Conservation (phyloP, 2,888 invertebrate species). For the Yponomeuta sedellus region DNA sequence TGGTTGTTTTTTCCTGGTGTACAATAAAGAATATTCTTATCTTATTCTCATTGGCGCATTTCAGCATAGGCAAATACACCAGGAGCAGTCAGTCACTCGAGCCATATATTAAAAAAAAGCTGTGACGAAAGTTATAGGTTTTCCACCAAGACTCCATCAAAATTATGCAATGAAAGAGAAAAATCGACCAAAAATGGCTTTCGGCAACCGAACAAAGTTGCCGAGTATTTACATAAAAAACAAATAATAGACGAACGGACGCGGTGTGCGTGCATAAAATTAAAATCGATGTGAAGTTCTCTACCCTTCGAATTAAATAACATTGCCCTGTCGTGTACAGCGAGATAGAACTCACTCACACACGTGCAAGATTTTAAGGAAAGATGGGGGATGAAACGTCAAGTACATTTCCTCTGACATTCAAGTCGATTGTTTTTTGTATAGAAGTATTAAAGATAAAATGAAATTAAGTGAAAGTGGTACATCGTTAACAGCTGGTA, state of each 20-base stretch:
- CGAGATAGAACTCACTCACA: slow-evolving; percentile 31
- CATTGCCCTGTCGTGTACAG: slow-evolving; percentile 62
- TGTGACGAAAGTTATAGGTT: too few species aligned
- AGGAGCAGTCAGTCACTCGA: too few species aligned
- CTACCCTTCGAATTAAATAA: slow-evolving; percentile 75
- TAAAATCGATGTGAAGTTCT: slow-evolving; percentile 73
- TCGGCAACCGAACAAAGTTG: slow-evolving; percentile 62
- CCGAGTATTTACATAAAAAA: slow-evolving; percentile 74
- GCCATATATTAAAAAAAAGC: too few species aligned
- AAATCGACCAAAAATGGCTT: slow-evolving; percentile 53
- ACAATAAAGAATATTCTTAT: too few species aligned
- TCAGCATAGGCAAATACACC: too few species aligned
- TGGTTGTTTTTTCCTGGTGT: too few species aligned
- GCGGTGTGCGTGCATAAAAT: slow-evolving; percentile 73
- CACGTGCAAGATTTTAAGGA: slow-evolving; percentile 26
- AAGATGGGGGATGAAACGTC: slow-evolving; percentile 19
- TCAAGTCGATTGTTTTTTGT: not conserved
- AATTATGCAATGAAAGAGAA: slow-evolving; percentile 43
- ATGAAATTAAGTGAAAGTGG: too few species aligned
- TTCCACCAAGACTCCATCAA: slow-evolving; percentile 12
- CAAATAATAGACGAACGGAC: slow-evolving; percentile 69
- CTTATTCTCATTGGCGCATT: too few species aligned
- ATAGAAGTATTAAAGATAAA: too few species aligned
- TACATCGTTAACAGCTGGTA: too few species aligned
- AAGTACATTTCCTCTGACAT: not conserved